Conservation (phyloP, 2,797 vertebrate genomes). For the Buceros bicornis region DNA sequence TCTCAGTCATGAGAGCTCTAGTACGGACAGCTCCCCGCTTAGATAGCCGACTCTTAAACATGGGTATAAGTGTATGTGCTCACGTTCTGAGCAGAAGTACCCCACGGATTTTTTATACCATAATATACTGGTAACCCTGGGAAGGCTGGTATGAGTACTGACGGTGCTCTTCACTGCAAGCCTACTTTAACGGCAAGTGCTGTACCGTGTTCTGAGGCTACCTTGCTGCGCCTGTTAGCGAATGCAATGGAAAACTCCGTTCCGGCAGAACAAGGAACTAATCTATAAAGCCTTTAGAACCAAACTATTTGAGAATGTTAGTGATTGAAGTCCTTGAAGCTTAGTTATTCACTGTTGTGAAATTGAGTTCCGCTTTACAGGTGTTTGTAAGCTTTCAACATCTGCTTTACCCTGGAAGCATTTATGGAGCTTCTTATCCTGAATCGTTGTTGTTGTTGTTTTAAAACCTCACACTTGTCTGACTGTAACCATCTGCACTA, state of each 20-base stretch:
- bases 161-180: background rate
- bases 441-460: background rate
- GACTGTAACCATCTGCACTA: background rate
- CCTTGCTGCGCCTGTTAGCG: background rate
- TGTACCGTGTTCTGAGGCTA: background rate
- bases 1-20: background rate
- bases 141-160: background rate
- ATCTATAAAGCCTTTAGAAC: conserved; percentile 10
- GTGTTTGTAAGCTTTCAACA: conserved; percentile 4
- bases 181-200: background rate
- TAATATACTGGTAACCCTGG: background rate
- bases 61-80: accelerated
- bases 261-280: background rate
- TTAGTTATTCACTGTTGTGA: conserved; percentile 34
- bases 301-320: background rate
- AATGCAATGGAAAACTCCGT: conserved; percentile 6
- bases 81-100: background rate
- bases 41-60: background rate
- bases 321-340: background rate
- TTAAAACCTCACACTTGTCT: background rate
- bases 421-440: background rate
- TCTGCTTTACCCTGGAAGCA: conserved; percentile 14
- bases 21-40: background rate
- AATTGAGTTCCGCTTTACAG: background rate
- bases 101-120: background rate